Evolutionary conservation across 1,140 invertebrate species (phyloP), one percentile per base, ranked within the genome.

Genomic region (Macrocentrus cingulum): DNA sequence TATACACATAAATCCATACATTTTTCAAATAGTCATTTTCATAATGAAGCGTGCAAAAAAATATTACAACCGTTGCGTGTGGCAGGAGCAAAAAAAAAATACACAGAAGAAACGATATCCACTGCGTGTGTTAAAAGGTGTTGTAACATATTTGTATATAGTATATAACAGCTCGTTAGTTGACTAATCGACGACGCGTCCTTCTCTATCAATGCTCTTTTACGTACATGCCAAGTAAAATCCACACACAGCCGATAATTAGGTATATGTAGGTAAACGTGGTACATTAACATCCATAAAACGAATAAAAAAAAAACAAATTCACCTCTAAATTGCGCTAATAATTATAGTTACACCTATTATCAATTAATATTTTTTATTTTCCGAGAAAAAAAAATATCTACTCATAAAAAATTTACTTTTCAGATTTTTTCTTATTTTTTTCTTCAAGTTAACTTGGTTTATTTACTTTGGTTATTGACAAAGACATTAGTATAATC

Each of bases 381-480:
- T n/a, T n/a, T n/a, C n/a, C n/a, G n/a, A n/a, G n/a, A n/a, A n/a
- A n/a, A n/a, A n/a, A n/a, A n/a, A n/a, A n/a, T n/a, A n/a, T n/a
- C n/a, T n/a, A n/a, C n/a, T n/a, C n/a, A n/a, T n/a, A n/a, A n/a
- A n/a, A n/a, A n/a, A 8, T 39, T 13, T 39, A 3, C 3, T 11
- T 39, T 15, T 8, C 15, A 8, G 36, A 8, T 39, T 39, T 29
- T 15, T 15, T 39, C 4, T n/a, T 39, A 3, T 39, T 5, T 39
- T 15, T n/a, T 4, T 39, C 15, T 3, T 39, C 15, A 39, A 39
- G 15, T 39, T 11, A 8, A 39, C 36, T 39, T 8, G 15, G 51
- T 57, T 18, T 64, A 66, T 68, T 68, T 68, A 50, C 60, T 32
- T 50, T 63, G 32, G 41, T 55, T 63, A 60, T 68, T 66, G 56